Evolutionary conservation across 2,797 vertebrate genomes (phyloP).

Genomic region (Garrulus glandarius): DNA sequence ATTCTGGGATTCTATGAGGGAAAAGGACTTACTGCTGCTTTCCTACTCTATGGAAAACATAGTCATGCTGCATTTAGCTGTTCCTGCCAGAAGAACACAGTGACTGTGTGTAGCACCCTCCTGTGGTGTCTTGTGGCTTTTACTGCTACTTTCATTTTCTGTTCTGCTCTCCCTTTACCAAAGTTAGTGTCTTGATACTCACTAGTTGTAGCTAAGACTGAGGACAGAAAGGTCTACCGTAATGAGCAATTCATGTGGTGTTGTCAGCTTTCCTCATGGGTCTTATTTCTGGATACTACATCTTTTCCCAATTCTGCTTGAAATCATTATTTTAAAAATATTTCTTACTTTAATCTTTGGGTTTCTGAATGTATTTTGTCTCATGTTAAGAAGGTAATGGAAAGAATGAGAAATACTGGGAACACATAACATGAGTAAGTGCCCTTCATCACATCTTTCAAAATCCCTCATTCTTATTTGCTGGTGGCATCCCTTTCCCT

Average conservation of each 20-base stretch:
- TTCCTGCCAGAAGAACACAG: background rate
- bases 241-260: background rate
- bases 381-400: background rate
- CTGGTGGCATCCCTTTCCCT: background rate
- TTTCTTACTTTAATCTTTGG: background rate
- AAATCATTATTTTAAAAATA: background rate
- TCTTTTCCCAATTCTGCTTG: background rate
- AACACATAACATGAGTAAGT: background rate
- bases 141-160: background rate
- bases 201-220: background rate
- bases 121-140: constrained; percentile 57
- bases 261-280: background rate
- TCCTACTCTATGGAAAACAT: background rate
- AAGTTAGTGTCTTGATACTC: background rate
- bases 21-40: background rate
- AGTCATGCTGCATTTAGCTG: background rate
- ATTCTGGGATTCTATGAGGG: background rate
- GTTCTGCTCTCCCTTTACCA: background rate
- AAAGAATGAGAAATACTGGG: background rate
- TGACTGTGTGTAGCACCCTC: constrained; percentile 60
- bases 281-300: background rate
- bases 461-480: background rate
- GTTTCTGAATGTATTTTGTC: background rate
- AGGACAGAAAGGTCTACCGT: background rate
- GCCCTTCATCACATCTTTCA: background rate